Base-by-base conservation (phyloP, 2,888 invertebrate species). In the Trypoxylon attenuatum region DNA sequence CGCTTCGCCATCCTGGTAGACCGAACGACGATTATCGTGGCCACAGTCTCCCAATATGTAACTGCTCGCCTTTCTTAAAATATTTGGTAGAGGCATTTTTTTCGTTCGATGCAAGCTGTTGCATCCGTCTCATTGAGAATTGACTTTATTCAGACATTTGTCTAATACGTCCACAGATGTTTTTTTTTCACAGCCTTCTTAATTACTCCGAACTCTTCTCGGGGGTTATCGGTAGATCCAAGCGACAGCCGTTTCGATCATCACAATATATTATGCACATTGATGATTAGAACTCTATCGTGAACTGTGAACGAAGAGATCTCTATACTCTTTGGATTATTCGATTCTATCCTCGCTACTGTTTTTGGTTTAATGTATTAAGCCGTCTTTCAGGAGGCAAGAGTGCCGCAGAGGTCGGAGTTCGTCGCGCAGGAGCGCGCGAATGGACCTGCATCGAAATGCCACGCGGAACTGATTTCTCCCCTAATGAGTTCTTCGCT, bases 1-100 rank as follows among this genome's bases (percentile, higher is more conserved):
- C 63, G 94, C 92, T 89, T 95, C 95, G 82, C 95, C 95, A 87
- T 95, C 94, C 84, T 94, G 93, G 83, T 94, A 94, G 58, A 86
- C 73, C 1, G 82, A 78, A 1, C 84, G 82, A 52, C 90, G 89
- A 64, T 89, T 89, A 53, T 90, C 89, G 69, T 91, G 89, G 72
- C 89, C 89, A 65, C 92, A 93, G 43, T 90, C 89, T 46, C 94
- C 94, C 55, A 94, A 88, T 81, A 95, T 94, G 80, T 93, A 94
- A 82, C 91, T 93, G 46, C 94, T 94, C 33, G 95, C 95, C 79
- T 93, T 92, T 81, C 91, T 93, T 25, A 95, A 89, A 66, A 95
- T 91, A 82, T 91, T 93, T 50, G 91, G 92, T 72, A 95, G 90
- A 77, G 94, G 94, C 95, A 95, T 95, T 16, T n/a, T n/a, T n/a